phyloP scores from a whole-genome alignment of 2,797 vertebrate genomes.

The Miichthys miiuy region DNA sequence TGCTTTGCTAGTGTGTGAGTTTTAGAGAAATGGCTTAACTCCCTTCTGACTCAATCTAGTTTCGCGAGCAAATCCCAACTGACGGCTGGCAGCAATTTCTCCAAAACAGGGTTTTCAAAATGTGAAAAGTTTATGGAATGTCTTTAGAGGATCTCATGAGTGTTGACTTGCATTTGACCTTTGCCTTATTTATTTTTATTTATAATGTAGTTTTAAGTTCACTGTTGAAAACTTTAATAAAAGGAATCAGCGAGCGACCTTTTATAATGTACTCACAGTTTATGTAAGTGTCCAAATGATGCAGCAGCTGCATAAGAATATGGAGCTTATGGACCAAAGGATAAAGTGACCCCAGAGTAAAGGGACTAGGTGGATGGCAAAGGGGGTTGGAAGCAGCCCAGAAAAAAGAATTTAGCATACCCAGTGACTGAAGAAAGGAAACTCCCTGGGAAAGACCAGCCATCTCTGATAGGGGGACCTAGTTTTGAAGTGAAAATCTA shows the following conservation, averaged over 20 bases:
- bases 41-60: slow-evolving; percentile 51
- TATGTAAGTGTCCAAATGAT: slow-evolving; percentile 32
- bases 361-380: slow-evolving; percentile 10
- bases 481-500: slow-evolving; percentile 30
- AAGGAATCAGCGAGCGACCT: slow-evolving; percentile 16
- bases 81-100: slow-evolving; percentile 42
- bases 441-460: slow-evolving; percentile 28
- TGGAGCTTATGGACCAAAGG: slow-evolving; percentile 32
- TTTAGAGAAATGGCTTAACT: slow-evolving; percentile 53
- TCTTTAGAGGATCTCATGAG: slow-evolving; percentile 27
- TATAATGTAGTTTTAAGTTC: slow-evolving; percentile 21
- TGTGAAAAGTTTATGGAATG: slow-evolving; percentile 13
- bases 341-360: slow-evolving; percentile 35
- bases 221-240: not conserved
- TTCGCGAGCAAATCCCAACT: slow-evolving; percentile 45
- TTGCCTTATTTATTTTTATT: not conserved
- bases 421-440: slow-evolving; percentile 26
- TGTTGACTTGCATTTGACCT: slow-evolving; percentile 32
- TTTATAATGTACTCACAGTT: slow-evolving; percentile 34
- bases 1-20: slow-evolving; percentile 31
- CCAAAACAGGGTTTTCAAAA: slow-evolving; percentile 18
- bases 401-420: slow-evolving; percentile 35
- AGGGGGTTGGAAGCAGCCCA: slow-evolving; percentile 19
- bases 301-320: slow-evolving; percentile 15
- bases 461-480: slow-evolving; percentile 18